Conservation (phyloP, 2,113 vertebrate species). For the Neopipo cinnamomea region DNA sequence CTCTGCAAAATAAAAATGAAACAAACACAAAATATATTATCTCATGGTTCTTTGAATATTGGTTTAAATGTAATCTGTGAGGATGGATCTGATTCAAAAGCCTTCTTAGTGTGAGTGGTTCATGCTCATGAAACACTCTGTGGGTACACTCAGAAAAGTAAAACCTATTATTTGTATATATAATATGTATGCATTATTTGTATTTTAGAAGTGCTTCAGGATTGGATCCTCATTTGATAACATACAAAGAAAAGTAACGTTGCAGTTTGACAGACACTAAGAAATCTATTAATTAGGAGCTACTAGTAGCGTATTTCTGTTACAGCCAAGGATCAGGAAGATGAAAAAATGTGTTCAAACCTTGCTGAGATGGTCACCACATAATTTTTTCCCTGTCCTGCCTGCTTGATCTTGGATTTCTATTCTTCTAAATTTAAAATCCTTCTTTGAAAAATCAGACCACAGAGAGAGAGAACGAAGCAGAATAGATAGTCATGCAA, state of each 20-base stretch:
- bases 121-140: neutral
- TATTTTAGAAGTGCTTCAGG: neutral
- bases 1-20: neutral
- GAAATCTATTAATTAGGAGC: neutral
- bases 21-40: neutral
- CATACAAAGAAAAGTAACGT: neutral
- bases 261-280: neutral
- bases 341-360: neutral
- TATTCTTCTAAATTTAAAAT: neutral
- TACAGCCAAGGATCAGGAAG: neutral
- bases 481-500: neutral
- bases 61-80: neutral
- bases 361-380: neutral
- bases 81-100: neutral
- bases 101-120: neutral
- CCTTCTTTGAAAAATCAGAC: neutral
- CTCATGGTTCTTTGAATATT: neutral
- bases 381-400: neutral
- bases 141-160: neutral
- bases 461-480: neutral
- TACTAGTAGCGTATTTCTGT: neutral
- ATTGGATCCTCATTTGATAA: neutral
- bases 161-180: neutral
- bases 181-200: neutral
- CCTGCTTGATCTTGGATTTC: neutral